A percentile compares a stretch with the other conserved stretches of the same genome.
These are phyloP conservation scores for Excalfactoria chinensis DNA, from an alignment of 2,113 vertebrate genomes.

Conservation along the genomic window DNA sequence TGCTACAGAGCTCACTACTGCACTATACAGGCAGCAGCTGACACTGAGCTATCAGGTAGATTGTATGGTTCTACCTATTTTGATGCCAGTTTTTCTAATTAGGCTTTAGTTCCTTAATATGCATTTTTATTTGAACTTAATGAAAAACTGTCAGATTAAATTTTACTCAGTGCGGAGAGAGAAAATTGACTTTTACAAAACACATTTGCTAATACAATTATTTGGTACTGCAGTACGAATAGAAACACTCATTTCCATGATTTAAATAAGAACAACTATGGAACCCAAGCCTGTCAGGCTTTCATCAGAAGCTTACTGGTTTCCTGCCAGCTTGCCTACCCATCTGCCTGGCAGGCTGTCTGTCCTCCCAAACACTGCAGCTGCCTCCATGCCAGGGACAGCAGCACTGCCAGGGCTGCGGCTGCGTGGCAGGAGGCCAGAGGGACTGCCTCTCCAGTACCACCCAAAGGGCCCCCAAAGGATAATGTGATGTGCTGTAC, in stretches of 20 bases:
- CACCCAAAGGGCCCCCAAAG: neutral
- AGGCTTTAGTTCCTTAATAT: neutral
- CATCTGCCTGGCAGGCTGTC: neutral
- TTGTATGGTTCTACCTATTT: neutral
- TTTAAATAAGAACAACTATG: neutral
- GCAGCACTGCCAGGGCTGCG: neutral
- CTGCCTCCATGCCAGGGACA: neutral
- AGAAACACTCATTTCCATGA: neutral
- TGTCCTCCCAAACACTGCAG: neutral
- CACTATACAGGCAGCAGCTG: neutral
- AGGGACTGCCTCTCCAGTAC: neutral
- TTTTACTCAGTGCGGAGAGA: rapidly evolving
- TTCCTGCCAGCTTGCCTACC: neutral
- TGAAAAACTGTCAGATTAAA: neutral
- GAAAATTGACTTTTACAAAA: neutral
- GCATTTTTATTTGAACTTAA: neutral
- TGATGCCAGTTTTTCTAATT: neutral
- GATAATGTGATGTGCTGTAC: no score
- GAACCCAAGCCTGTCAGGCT: neutral
- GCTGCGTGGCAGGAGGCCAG: neutral
- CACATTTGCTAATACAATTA: neutral
- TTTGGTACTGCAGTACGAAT: neutral
- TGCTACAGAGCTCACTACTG: neutral
- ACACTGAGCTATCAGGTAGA: neutral
- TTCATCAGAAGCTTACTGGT: constrained; percentile 20